Evolutionary conservation across 2,797 vertebrate genomes (phyloP).

Genomic region (Anabas testudineus): DNA sequence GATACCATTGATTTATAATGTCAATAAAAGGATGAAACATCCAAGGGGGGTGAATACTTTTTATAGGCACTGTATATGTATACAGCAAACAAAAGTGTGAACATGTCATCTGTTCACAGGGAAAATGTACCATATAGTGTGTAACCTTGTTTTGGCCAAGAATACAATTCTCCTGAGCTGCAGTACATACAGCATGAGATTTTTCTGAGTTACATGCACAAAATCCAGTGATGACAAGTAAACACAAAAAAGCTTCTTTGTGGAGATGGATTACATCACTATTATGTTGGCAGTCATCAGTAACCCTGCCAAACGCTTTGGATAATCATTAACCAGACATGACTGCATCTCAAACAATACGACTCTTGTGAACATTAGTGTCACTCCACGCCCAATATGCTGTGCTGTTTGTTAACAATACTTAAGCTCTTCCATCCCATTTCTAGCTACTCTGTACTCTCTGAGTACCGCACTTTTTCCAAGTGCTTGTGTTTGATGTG

Average conservation of each 20-base stretch:
- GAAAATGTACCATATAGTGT: not conserved
- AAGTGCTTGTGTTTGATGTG: constrained; percentile 14
- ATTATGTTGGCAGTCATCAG: constrained; percentile 16
- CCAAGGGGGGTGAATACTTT: too few species aligned
- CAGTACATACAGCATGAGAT: not conserved
- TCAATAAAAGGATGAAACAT: too few species aligned
- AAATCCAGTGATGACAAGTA: not conserved
- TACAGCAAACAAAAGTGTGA: constrained; percentile 2
- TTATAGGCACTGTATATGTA: too few species aligned
- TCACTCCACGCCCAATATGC: constrained; percentile 35
- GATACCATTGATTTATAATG: too few species aligned
- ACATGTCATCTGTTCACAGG: not conserved
- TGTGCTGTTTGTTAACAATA: constrained; percentile 42
- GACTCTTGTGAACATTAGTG: constrained; percentile 34
- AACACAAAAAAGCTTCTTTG: constrained; percentile 31
- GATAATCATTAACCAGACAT: constrained; percentile 60
- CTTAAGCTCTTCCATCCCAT: constrained; percentile 21
- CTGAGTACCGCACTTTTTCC: constrained; percentile 9
- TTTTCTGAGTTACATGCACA: constrained; percentile 7
- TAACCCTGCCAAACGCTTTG: constrained; percentile 48
- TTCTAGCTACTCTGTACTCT: constrained; percentile 20
- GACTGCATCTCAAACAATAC: constrained; percentile 47
- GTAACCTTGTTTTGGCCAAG: constrained; percentile 20
- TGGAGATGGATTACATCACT: constrained; percentile 58
- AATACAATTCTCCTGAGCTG: not conserved